Evolutionary conservation across 2,888 invertebrate species (phyloP).

Genomic region (Prosopocoilus inquinatus): DNA sequence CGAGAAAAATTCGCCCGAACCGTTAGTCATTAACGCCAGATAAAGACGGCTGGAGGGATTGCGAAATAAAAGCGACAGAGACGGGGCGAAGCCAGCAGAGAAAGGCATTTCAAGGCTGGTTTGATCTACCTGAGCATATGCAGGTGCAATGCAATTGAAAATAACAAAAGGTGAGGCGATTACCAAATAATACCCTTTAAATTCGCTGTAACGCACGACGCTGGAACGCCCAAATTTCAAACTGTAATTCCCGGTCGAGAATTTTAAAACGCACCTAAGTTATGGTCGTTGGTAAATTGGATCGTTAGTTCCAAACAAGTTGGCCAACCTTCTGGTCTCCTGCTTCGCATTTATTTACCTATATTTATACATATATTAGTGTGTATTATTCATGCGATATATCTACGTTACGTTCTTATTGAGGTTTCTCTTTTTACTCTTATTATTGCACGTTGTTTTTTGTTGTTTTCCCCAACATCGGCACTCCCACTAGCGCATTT

Average conservation of each 20-base stretch:
- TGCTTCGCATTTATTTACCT: conserved; percentile 7
- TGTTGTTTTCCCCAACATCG: conserved; percentile 12
- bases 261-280: neutral
- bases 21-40: conserved; percentile 34
- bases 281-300: neutral
- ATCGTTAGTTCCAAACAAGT: neutral
- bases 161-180: conserved; percentile 20
- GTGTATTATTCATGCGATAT: conserved; percentile 14
- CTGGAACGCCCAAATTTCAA: neutral
- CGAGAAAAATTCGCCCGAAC: conserved; percentile 35
- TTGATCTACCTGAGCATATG: conserved; percentile 37
- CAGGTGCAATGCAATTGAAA: conserved; percentile 33
- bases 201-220: neutral
- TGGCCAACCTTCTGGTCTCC: neutral
- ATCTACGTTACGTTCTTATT: conserved; percentile 14
- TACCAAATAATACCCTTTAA: neutral
- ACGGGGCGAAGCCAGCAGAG: conserved; percentile 24
- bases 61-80: conserved; percentile 20
- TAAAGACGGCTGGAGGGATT: conserved; percentile 21
- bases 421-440: conserved; percentile 17
- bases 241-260: neutral
- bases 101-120: conserved; percentile 39
- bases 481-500: conserved; percentile 17
- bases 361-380: conserved; percentile 11
- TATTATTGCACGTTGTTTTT: conserved; percentile 11